Evolutionary conservation across 2,888 invertebrate genomes (phyloP).

Genomic region (Adelphocoris suturalis): DNA sequence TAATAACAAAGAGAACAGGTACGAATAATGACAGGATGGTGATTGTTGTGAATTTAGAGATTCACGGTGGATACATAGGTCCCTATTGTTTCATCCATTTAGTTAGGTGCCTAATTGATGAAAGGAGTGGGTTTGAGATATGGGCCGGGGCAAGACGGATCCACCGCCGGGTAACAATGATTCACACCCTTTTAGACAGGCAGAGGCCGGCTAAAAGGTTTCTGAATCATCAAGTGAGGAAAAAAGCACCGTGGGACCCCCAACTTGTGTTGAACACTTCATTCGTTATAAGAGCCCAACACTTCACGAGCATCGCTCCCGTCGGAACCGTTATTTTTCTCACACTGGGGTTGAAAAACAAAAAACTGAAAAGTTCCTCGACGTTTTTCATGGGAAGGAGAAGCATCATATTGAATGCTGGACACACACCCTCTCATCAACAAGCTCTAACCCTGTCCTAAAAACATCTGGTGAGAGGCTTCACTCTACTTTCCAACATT

Average conservation of each 20-base stretch:
- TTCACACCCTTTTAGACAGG: conserved; percentile 42
- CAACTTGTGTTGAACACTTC: conserved; percentile 35
- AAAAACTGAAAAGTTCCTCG: neutral
- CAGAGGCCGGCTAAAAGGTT: conserved; percentile 39
- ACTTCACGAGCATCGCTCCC: conserved; percentile 39
- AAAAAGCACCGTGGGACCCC: conserved; percentile 4
- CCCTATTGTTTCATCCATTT: conserved; percentile 12
- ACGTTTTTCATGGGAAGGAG: neutral
- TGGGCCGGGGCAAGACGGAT: conserved; percentile 20
- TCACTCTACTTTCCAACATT: too few relatives aligned
- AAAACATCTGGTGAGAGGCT: too few relatives aligned
- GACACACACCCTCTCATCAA: too few relatives aligned
- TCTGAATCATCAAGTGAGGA: conserved; percentile 42
- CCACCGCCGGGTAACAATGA: conserved; percentile 7
- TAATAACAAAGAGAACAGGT: too few relatives aligned
- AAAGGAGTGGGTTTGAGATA: conserved; percentile 6
- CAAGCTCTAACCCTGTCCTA: too few relatives aligned
- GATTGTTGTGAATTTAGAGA: too few relatives aligned
- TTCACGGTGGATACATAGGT: neutral
- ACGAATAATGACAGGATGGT: too few relatives aligned
- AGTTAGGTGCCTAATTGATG: conserved; percentile 24
- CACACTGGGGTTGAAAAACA: conserved; percentile 33
- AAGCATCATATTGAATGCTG: neutral
- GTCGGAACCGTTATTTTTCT: conserved; percentile 16
- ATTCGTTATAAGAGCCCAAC: conserved; percentile 42